Evolutionary conservation across 2,113 vertebrate genomes (phyloP), one percentile per base, ranked within the genome.

Genomic region (Silurus meridionalis): DNA sequence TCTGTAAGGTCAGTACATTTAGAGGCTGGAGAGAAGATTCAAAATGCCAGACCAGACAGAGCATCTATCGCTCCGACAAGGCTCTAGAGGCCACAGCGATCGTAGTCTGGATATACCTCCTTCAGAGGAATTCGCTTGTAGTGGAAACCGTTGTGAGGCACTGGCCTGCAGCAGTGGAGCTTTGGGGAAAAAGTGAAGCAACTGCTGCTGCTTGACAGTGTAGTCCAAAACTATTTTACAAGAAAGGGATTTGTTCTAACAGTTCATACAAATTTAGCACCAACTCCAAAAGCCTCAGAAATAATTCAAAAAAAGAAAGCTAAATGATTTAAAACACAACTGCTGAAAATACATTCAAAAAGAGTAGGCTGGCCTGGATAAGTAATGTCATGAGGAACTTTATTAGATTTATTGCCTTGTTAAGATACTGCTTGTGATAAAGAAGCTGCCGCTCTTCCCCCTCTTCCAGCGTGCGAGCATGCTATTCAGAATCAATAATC

Each of bases 1-100:
- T 87, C 67, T 58, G 37, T 52, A 82, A 84, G 90, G 88, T 90
- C 86, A 88, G 2, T 50, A 66, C 82, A 88, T 87, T 86, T 78
- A 81, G 66, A 83, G 77, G 79, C 74, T 64, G 48, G 72, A 83
- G 74, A 82, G 78, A 85, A 80, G 61, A 61, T 82, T 75, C 60
- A 75, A 71, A 55, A 87, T 64, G 55, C 64, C 58, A 15, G 28
- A 25, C 17, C 82, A 89, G 83, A 88, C 83, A 58, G 85, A 71
- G 74, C 86, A 85, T 91, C 83, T 88, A 80, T 87, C 82, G 60
- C 82, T n/a, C 63, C 63, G 57, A 80, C 80, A 67, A 84, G 52
- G 28, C 88, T 87, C 79, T 82, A 57, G 63, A 85, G 87, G 82
- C 88, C 48, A 37, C 78, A 61, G 63, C 71, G 58, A 71, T 64